These are phyloP conservation scores for Poeciliopsis infans DNA, from an alignment of 2,797 vertebrate genomes.

Conservation along the genomic window DNA sequence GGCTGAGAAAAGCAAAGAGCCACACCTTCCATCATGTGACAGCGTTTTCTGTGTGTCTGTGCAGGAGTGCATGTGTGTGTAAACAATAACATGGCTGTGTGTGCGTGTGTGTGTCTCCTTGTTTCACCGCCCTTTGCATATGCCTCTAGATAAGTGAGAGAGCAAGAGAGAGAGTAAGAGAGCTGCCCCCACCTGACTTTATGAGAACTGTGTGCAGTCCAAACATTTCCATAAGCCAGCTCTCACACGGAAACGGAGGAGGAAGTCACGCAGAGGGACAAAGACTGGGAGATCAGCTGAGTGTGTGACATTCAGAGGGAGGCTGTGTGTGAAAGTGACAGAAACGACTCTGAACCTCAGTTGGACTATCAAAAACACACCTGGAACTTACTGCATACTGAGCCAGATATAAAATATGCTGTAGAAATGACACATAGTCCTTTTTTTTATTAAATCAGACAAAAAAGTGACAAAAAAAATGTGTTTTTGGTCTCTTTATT, in stretches of 20 bases:
- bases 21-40: slow-evolving; percentile 73
- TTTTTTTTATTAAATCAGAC: background rate
- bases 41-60: slow-evolving; percentile 26
- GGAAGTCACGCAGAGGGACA: slow-evolving; percentile 65
- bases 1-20: slow-evolving; percentile 49
- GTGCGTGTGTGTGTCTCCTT: slow-evolving; percentile 51
- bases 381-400: background rate
- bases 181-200: slow-evolving; percentile 58
- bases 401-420: background rate
- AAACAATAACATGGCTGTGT: slow-evolving; percentile 65
- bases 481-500: background rate
- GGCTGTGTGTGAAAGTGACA: background rate
- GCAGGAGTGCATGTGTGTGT: slow-evolving; percentile 51
- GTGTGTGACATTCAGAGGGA: background rate
- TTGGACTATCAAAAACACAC: background rate
- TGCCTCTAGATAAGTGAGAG: slow-evolving; percentile 74
- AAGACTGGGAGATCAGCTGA: slow-evolving; percentile 9
- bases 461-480: background rate
- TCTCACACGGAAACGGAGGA: slow-evolving; percentile 70
- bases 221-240: slow-evolving; percentile 81
- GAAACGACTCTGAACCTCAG: background rate
- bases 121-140: slow-evolving; percentile 82
- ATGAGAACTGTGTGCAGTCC: slow-evolving; percentile 79
- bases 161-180: slow-evolving; percentile 23
- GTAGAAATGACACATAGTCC: background rate